Evolutionary conservation across 2,797 vertebrate genomes (phyloP).

Genomic region (Brachymystax lenok): DNA sequence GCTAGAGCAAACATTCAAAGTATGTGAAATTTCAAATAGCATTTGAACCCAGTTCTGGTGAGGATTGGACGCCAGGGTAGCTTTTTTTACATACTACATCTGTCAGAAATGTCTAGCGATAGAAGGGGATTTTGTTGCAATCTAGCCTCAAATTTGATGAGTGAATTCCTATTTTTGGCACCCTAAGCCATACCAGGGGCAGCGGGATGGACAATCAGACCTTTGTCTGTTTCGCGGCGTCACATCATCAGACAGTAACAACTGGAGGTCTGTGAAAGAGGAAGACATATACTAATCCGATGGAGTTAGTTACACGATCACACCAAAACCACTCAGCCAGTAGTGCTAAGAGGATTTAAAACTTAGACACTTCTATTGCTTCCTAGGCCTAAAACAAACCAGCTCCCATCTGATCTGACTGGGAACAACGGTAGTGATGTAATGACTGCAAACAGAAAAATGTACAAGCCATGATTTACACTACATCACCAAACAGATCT

Average conservation of each 20-base stretch:
- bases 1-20: not conserved
- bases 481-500: not conserved
- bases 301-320: constrained; percentile 6
- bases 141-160: not conserved
- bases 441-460: not conserved
- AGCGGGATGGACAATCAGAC: constrained; percentile 19
- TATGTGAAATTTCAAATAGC: not conserved
- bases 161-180: constrained; percentile 13
- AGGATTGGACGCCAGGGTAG: not conserved
- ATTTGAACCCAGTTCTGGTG: not conserved
- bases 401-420: not conserved
- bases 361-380: not conserved
- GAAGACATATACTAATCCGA: not conserved
- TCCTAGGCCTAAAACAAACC: not conserved
- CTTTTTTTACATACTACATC: not conserved
- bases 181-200: not conserved
- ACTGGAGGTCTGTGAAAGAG: constrained; percentile 17
- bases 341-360: not conserved
- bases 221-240: constrained; percentile 28
- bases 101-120: not conserved
- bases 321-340: not conserved
- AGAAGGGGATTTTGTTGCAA: constrained; percentile 17
- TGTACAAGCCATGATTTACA: not conserved
- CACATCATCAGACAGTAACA: constrained; percentile 17
- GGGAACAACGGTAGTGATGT: not conserved